Percentiles rank a stretch among this genome's conserved stretches.
Conservation (phyloP, 2,888 invertebrate genomes). For the Thera obeliscata region DNA sequence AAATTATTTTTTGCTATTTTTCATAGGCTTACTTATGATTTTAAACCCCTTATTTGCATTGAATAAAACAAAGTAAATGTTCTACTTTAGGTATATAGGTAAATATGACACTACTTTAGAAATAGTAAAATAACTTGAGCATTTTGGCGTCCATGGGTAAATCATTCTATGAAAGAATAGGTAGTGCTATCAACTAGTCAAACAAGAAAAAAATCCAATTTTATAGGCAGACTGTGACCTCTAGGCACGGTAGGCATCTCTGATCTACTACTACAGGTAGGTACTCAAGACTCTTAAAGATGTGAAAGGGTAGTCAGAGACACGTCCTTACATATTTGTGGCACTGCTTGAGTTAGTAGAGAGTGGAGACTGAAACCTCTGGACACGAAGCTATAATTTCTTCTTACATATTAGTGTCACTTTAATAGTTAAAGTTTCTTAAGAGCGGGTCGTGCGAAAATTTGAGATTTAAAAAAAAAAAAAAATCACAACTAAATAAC, state of each 20-base stretch:
- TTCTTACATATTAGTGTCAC: no score
- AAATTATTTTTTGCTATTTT: constrained; percentile 7
- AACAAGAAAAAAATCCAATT: neutral
- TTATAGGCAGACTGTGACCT: neutral
- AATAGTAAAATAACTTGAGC: neutral
- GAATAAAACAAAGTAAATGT: neutral
- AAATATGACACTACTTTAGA: neutral
- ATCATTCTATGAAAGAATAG: neutral
- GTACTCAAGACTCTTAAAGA: no score
- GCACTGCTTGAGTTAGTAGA: neutral
- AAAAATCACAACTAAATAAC: no score
- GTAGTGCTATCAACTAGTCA: neutral
- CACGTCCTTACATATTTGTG: neutral
- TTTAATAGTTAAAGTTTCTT: no score
- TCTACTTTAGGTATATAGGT: neutral
- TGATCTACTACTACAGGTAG: no score
- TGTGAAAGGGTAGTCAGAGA: neutral
- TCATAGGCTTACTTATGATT: neutral
- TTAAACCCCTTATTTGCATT: neutral
- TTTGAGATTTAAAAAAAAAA: no score
- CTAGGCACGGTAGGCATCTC: no score
- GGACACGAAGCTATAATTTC: no score
- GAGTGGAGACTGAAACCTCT: no score
- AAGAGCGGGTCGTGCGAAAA: no score
- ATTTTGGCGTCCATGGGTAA: neutral